These are phyloP conservation scores for Linepithema humile DNA, from an alignment of 1,140 invertebrate genomes.

Conservation along the genomic window DNA sequence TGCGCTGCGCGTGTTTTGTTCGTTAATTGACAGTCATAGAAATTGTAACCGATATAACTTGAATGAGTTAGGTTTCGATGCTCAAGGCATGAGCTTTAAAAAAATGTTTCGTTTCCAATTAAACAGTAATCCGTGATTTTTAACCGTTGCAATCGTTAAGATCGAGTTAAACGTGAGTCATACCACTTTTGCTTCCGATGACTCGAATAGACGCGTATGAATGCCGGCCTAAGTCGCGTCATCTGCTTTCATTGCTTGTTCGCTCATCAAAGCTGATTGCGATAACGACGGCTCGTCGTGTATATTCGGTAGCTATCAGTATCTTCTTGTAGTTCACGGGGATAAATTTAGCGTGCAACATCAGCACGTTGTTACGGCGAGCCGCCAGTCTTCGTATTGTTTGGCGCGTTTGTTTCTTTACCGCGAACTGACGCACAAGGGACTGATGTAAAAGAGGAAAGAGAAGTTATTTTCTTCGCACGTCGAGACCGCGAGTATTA, in stretches of 20 bases:
- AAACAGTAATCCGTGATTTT: slow-evolving; percentile 1
- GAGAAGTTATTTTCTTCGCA: slow-evolving; percentile 5
- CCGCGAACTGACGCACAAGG: not conserved
- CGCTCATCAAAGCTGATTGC: slow-evolving; percentile 44
- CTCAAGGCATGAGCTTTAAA: too few relatives aligned
- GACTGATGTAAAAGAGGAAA: not conserved
- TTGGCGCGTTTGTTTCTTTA: not conserved
- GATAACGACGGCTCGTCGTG: slow-evolving; percentile 16
- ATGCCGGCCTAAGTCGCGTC: slow-evolving; percentile 12
- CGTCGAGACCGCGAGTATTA: slow-evolving; percentile 1
- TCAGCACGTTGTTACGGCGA: not conserved
- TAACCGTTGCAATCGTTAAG: not conserved
- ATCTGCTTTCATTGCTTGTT: slow-evolving; percentile 43
- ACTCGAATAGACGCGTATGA: slow-evolving; percentile 40
- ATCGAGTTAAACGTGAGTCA: slow-evolving; percentile 26
- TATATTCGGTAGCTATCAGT: not conserved
- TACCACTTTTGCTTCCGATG: not conserved
- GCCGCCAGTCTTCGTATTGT: not conserved
- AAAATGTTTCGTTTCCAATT: too few relatives aligned
- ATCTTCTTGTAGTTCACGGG: too few relatives aligned
- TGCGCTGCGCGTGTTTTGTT: too few relatives aligned
- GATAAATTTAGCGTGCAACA: slow-evolving; percentile 13
- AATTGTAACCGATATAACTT: too few relatives aligned
- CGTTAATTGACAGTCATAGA: too few relatives aligned
- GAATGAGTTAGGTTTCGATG: too few relatives aligned